These are phyloP conservation scores for Reticulitermes lucifugus DNA, from an alignment of 2,888 invertebrate species.

Conservation along the genomic window DNA sequence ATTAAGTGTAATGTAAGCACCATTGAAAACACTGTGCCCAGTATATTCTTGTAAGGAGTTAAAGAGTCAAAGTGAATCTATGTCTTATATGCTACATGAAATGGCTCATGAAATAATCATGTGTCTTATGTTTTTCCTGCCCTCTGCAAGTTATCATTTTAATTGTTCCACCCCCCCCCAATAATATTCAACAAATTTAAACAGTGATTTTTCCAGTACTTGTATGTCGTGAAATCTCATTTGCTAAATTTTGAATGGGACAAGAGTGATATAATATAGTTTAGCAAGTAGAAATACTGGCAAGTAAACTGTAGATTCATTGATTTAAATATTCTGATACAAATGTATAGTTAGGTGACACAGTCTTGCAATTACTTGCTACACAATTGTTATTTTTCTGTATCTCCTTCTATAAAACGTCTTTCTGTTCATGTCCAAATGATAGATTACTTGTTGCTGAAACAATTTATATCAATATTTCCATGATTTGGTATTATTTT, in stretches of 20 bases:
- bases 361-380: no score
- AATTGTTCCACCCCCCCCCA: not conserved
- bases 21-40: conserved; percentile 11
- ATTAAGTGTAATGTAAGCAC: not conserved
- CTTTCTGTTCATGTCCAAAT: no score
- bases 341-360: no score
- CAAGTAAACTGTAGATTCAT: not conserved
- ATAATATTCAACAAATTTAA: not conserved
- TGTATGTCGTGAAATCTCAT: not conserved
- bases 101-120: not conserved
- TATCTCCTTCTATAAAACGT: no score
- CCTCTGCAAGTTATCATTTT: not conserved
- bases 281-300: not conserved
- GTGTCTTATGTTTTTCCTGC: not conserved
- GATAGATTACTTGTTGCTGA: no score
- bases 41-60: conserved; percentile 3
- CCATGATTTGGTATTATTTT: no score
- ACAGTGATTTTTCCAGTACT: not conserved
- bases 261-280: not conserved
- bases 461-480: no score
- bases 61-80: not conserved
- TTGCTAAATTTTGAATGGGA: not conserved
- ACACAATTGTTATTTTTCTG: no score
- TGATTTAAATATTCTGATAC: no score
- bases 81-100: not conserved